phyloP scores from a whole-genome alignment of 2,797 vertebrate species.

The Gambusia yucatana region DNA sequence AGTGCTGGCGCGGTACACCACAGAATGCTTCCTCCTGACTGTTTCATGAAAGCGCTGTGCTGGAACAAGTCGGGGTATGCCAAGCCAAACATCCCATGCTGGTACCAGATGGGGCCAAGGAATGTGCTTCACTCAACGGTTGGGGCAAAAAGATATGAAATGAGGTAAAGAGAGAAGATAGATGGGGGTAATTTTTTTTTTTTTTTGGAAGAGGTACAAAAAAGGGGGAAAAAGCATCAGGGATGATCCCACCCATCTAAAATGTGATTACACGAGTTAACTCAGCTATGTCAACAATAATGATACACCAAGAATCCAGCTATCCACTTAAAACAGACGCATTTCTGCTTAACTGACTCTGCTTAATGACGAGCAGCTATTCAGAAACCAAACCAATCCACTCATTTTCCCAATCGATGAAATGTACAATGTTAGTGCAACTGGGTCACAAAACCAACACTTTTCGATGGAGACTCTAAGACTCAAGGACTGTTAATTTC shows the following conservation, averaged over 20 bases:
- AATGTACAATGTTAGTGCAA: background rate
- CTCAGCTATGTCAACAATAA: background rate
- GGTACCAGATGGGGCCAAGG: conserved; percentile 83
- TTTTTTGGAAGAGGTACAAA: background rate
- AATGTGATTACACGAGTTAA: conserved; percentile 23
- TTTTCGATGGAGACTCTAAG: background rate
- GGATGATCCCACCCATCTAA: conserved; percentile 21
- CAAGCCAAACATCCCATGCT: conserved; percentile 81
- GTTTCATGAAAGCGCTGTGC: conserved; percentile 74
- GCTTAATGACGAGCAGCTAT: background rate
- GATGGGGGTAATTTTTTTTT: conserved; percentile 14
- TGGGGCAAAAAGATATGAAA: conserved; percentile 57
- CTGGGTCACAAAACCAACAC: background rate
- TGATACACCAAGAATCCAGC: background rate
- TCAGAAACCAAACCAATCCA: background rate
- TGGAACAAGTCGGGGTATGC: conserved; percentile 77
- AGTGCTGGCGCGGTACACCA: conserved; percentile 60
- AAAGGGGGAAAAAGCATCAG: background rate
- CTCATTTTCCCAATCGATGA: background rate
- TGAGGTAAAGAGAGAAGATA: conserved; percentile 36
- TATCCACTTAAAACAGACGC: background rate
- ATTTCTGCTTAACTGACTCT: background rate
- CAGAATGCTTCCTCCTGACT: conserved; percentile 68
- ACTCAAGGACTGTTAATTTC: background rate
- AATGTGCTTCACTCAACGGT: conserved; percentile 76